Conservation (phyloP, 2,888 invertebrate species). For the Andrena minutula region DNA sequence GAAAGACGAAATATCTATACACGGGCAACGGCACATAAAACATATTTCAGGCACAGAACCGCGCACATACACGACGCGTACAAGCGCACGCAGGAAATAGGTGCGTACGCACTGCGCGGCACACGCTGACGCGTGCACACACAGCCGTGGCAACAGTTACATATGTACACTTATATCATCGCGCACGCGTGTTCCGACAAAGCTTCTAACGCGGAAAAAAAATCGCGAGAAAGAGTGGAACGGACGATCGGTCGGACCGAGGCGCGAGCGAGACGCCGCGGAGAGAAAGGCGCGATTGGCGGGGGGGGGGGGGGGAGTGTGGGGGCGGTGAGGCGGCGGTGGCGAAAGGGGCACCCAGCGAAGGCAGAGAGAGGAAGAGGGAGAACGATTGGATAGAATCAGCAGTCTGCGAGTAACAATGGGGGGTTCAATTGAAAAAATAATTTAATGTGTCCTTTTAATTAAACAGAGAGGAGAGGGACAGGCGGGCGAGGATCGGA, state of each 20-base stretch:
- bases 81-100: conserved; percentile 13
- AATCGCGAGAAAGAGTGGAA: conserved; percentile 65
- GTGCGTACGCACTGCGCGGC: neutral
- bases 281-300: neutral
- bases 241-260: conserved; percentile 57
- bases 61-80: conserved; percentile 3
- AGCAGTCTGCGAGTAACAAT: conserved; percentile 84
- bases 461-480: conserved; percentile 83
- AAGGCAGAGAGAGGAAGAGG: conserved; percentile 64
- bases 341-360: conserved; percentile 11
- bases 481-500: conserved; percentile 78
- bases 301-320: neutral
- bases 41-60: neutral
- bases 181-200: conserved; percentile 73
- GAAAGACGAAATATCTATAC: conserved; percentile 53
- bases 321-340: conserved; percentile 3
- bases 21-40: conserved; percentile 14
- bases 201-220: conserved; percentile 73
- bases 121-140: conserved; percentile 15
- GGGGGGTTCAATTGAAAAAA: conserved; percentile 84
- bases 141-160: conserved; percentile 10
- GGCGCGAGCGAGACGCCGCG: conserved; percentile 57
- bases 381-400: conserved; percentile 83
- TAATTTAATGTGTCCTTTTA: conserved; percentile 85
- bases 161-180: conserved; percentile 49